Evolutionary conservation across 2,888 invertebrate species (phyloP).

Genomic region (Physocephala rufipes): DNA sequence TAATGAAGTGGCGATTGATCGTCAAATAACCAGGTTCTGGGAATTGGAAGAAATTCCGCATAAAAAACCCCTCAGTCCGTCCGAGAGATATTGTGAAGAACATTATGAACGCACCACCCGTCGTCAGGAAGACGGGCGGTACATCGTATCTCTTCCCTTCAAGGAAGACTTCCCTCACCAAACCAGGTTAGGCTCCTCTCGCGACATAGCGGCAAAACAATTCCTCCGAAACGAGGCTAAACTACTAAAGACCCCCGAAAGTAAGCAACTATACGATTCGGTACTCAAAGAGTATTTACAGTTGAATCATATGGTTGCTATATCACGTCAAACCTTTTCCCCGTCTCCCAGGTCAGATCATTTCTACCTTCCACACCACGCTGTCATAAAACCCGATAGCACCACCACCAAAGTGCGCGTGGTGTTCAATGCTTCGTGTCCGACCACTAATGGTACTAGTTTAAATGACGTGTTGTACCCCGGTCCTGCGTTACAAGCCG

Average conservation of each 20-base stretch:
- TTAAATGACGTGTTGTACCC: slow-evolving; percentile 14
- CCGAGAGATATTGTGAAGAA: slow-evolving; percentile 20
- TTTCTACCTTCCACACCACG: slow-evolving; percentile 44
- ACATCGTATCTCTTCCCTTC: slow-evolving; percentile 20
- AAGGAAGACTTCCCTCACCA: slow-evolving; percentile 23
- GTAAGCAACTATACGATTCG: no score
- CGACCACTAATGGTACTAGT: slow-evolving; percentile 35
- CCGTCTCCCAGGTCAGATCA: neutral
- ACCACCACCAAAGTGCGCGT: slow-evolving; percentile 21
- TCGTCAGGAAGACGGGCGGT: slow-evolving; percentile 12
- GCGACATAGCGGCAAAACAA: no score
- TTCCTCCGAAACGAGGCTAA: no score
- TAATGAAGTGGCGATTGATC: neutral
- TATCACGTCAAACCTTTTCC: no score
- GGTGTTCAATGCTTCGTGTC: slow-evolving; percentile 43
- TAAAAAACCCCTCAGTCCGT: neutral
- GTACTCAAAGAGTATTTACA: no score
- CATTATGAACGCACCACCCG: slow-evolving; percentile 6
- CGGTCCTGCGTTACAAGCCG: neutral
- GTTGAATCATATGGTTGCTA: no score
- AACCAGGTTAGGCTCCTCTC: no score
- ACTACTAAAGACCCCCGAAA: neutral
- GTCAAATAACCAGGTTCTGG: neutral
- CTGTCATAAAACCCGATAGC: neutral
- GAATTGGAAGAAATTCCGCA: neutral